Evolutionary conservation across 2,797 vertebrate species (phyloP).

Genomic region (Vireo griseus): DNA sequence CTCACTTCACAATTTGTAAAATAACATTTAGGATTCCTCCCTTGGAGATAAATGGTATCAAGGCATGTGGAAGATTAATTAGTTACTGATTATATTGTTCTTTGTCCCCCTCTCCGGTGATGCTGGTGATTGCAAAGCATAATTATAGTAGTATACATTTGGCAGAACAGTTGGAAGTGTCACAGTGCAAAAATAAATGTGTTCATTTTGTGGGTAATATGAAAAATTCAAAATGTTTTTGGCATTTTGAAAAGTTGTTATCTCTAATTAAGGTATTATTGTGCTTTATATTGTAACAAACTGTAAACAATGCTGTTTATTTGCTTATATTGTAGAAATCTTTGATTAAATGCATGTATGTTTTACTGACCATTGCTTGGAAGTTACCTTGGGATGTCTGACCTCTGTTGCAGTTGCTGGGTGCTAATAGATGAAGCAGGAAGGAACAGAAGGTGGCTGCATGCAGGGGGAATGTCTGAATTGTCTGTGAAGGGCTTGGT

Average conservation of each 20-base stretch:
- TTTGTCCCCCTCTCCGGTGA: constrained; percentile 49
- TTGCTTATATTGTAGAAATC: constrained; percentile 21
- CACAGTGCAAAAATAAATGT: constrained; percentile 63
- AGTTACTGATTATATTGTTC: constrained; percentile 60
- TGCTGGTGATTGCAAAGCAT: constrained; percentile 45
- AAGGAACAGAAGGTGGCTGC: background rate
- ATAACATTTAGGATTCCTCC: background rate
- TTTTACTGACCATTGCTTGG: background rate
- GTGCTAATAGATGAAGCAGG: background rate
- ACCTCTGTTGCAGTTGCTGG: background rate
- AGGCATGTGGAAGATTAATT: constrained; percentile 44
- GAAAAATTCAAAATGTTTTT: constrained; percentile 38
- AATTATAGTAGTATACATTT: constrained; percentile 62
- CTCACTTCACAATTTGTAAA: background rate
- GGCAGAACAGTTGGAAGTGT: constrained; percentile 67
- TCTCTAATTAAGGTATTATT: constrained; percentile 60
- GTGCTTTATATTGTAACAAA: constrained; percentile 33
- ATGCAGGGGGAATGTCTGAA: background rate
- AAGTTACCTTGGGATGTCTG: background rate
- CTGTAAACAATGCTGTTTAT: constrained; percentile 57
- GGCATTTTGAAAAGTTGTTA: constrained; percentile 54
- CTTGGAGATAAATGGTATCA: constrained; percentile 20
- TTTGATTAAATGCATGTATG: background rate
- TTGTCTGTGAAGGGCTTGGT: background rate
- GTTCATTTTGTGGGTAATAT: constrained; percentile 59